Evolutionary conservation across 1,140 invertebrate genomes (phyloP).

Genomic region (Penaeus vannamei): DNA sequence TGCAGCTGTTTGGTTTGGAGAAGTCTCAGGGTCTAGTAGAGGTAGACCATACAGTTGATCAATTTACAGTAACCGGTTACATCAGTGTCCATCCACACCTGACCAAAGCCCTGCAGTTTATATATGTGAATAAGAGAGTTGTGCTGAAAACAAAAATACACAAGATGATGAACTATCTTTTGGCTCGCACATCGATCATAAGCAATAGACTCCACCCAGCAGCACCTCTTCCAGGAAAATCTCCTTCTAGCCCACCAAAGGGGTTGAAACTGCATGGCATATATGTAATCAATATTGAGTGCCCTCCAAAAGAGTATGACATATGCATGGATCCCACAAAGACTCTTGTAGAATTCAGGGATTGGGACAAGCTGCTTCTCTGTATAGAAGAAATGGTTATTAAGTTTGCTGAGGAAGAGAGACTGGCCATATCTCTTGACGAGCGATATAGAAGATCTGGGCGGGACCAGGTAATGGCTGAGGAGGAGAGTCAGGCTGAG

Average conservation of each 20-base stretch:
- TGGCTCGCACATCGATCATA: constrained; percentile 71
- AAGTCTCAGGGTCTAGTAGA: constrained; percentile 72
- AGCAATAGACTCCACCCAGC: constrained; percentile 67
- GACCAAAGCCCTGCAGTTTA: constrained; percentile 75
- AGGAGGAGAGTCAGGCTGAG: constrained; percentile 27
- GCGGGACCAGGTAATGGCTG: constrained; percentile 4
- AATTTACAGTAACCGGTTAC: constrained; percentile 75
- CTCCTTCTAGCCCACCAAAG: constrained; percentile 69
- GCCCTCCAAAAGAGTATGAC: constrained; percentile 76
- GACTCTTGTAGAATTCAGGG: constrained; percentile 77
- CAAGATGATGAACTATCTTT: constrained; percentile 74
- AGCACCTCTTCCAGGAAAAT: constrained; percentile 45
- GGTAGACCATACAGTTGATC: constrained; percentile 73
- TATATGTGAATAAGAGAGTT: constrained; percentile 78
- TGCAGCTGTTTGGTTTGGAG: constrained; percentile 74
- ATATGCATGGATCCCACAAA: constrained; percentile 75
- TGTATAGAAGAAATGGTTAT: constrained; percentile 74
- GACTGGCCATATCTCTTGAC: constrained; percentile 47
- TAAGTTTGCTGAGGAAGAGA: constrained; percentile 68
- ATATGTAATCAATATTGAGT: constrained; percentile 78
- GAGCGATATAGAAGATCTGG: constrained; percentile 50
- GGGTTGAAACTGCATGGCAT: constrained; percentile 73
- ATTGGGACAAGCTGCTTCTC: constrained; percentile 75
- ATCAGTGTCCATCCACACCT: constrained; percentile 73
- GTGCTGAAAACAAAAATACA: constrained; percentile 74